Evolutionary conservation across 2,888 invertebrate genomes (phyloP), one percentile per base, ranked within the genome.

Genomic region (Leptopterna dolabrata): DNA sequence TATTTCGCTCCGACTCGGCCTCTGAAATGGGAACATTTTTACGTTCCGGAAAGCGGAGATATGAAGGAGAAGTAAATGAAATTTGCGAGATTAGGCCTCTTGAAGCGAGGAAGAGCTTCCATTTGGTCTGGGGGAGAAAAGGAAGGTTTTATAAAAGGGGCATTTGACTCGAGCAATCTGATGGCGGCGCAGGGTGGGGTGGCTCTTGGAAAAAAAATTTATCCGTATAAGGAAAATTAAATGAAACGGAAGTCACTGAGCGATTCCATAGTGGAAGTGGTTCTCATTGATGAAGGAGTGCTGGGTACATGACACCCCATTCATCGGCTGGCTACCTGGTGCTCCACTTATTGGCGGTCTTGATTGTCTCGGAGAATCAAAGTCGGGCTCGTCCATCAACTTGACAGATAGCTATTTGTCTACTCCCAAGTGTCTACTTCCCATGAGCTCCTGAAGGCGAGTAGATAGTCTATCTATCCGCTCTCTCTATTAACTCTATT

Each of bases 141-240:
- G 24, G 63, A 63, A 27, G 63, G 63, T 19, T 63, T 63, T 63
- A 63, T 63, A 63, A 63, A 63, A 63, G 63, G 24, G 63, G 63
- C 63, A 63, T 63, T 63, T 63, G 63, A 63, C 63, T 63, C 63
- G 63, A 63, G 63, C 63, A 63, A 63, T 63, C 24, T 63, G 63
- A 63, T 19, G 63, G 63, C 24, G 63, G 24, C 24, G 27, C 24
- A 63, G 63, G 13, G 63, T 36, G 4, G 63, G 63, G n/a, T 6
- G 63, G 0, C 11, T 24, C 24, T 63, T 63, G 63, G 63, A 24
- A 13, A 36, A 36, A 9, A 63, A 63, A 63, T 24, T 63, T 63
- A 24, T 24, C 63, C 63, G 24, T 63, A 63, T 63, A 63, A 24
- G 63, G 24, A 63, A 63, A 63, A 63, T 63, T n/a, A 63, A 63